These are phyloP conservation scores for Psammodynastes pulverulentus DNA, from an alignment of 2,113 vertebrate genomes.

Conservation along the genomic window DNA sequence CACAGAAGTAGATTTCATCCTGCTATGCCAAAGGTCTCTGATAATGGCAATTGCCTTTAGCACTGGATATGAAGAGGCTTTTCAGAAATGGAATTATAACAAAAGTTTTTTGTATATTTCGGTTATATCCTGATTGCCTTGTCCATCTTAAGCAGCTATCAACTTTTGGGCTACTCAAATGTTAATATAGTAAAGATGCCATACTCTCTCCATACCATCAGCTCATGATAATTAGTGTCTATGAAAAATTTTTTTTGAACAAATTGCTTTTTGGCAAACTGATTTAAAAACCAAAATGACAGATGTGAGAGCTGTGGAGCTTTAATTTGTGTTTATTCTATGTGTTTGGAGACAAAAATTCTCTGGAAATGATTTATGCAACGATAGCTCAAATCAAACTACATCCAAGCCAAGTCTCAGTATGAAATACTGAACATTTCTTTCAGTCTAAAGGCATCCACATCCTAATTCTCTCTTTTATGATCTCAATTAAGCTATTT, in stretches of 20 bases:
- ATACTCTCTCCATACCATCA: slow-evolving; percentile 14
- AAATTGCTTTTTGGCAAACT: slow-evolving; percentile 49
- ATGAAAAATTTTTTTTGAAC: slow-evolving; percentile 41
- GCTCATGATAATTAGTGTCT: background rate
- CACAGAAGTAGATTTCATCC: background rate
- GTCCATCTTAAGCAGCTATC: background rate
- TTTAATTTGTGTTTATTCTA: slow-evolving; percentile 49
- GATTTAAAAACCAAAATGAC: slow-evolving; percentile 37
- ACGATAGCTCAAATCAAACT: slow-evolving; percentile 50
- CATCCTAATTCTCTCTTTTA: slow-evolving; percentile 37
- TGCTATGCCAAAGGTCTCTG: background rate
- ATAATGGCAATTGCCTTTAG: background rate
- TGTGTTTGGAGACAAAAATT: slow-evolving; percentile 39
- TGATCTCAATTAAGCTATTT: slow-evolving; percentile 42
- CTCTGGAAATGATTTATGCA: slow-evolving; percentile 57
- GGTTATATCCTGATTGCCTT: background rate
- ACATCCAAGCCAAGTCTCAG: slow-evolving; percentile 41
- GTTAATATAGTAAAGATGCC: background rate
- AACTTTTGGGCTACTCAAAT: slow-evolving; percentile 34
- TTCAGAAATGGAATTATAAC: background rate
- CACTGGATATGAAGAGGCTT: background rate
- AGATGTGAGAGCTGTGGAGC: slow-evolving; percentile 34
- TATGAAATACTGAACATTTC: slow-evolving; percentile 41
- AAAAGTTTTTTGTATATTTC: slow-evolving; percentile 4
- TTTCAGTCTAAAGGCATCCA: slow-evolving; percentile 47